phyloP scores from a whole-genome alignment of 2,113 vertebrate species.

The Ifrita kowaldi region DNA sequence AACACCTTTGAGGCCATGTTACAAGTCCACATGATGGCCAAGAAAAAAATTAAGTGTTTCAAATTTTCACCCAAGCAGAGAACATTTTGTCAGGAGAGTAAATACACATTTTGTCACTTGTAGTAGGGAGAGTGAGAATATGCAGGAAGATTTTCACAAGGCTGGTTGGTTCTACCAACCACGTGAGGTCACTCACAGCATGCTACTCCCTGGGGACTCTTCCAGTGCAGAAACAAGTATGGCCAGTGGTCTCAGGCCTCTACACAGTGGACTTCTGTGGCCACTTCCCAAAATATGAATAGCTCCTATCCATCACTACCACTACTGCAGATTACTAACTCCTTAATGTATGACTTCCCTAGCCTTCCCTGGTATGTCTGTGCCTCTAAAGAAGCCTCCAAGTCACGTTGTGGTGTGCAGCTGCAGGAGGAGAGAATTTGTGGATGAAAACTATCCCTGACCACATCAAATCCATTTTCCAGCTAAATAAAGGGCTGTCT shows the following conservation, averaged over 20 bases:
- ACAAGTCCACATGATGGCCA: background rate
- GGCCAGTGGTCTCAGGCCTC: background rate
- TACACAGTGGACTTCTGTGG: background rate
- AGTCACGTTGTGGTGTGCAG: fast-evolving
- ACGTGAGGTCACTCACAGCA: background rate
- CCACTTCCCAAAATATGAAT: background rate
- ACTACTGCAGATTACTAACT: background rate
- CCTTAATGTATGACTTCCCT: fast-evolving
- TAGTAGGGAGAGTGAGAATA: background rate
- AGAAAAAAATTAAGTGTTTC: background rate
- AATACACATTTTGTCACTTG: background rate
- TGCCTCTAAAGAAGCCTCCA: background rate
- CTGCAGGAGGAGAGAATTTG: background rate
- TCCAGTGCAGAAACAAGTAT: background rate
- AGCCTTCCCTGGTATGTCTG: background rate
- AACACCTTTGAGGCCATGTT: background rate
- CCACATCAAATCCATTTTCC: background rate
- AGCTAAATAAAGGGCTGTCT: background rate
- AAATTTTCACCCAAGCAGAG: background rate
- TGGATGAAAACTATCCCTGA: background rate
- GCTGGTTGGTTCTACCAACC: background rate
- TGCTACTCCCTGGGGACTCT: background rate
- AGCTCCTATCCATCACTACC: background rate
- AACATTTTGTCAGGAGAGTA: background rate
- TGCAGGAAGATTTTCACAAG: background rate